Conservation (phyloP, 1,140 invertebrate species). For the Berghia stephanieae region DNA sequence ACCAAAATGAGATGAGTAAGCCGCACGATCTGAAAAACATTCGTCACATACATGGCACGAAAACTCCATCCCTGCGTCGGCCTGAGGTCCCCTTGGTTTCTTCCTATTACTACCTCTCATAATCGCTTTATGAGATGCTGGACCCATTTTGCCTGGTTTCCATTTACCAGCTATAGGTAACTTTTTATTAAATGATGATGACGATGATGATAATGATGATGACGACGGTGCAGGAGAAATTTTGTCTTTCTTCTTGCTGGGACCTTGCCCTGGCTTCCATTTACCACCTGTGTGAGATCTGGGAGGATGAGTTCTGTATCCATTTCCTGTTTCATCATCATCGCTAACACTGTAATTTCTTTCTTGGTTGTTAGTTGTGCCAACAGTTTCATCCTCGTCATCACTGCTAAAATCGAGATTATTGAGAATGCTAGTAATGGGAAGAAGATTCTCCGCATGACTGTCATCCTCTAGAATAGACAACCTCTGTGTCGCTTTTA, state of each 20-base stretch:
- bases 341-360: constrained; percentile 16
- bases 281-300: constrained; percentile 78
- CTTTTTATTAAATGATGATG: background rate
- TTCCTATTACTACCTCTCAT: too few relatives aligned
- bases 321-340: constrained; percentile 50
- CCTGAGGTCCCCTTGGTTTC: constrained; percentile 15
- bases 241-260: constrained; percentile 65
- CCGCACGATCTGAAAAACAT: constrained; percentile 25
- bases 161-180: constrained; percentile 41
- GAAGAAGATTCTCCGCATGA: constrained; percentile 35
- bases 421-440: constrained; percentile 57
- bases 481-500: constrained; percentile 26
- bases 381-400: constrained; percentile 50
- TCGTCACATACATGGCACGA: constrained; percentile 48
- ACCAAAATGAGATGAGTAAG: constrained; percentile 33
- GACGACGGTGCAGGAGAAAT: constrained; percentile 82
- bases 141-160: constrained; percentile 41
- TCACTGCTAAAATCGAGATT: constrained; percentile 59
- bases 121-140: constrained; percentile 23
- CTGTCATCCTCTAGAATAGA: constrained; percentile 31
- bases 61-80: constrained; percentile 20
- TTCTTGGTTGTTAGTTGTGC: constrained; percentile 38
- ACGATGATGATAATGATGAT: constrained; percentile 80
- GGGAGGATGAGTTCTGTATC: constrained; percentile 64
- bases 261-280: constrained; percentile 73